phyloP scores from a whole-genome alignment of 1,140 invertebrate species.

The Hydropsyche tenuis region DNA sequence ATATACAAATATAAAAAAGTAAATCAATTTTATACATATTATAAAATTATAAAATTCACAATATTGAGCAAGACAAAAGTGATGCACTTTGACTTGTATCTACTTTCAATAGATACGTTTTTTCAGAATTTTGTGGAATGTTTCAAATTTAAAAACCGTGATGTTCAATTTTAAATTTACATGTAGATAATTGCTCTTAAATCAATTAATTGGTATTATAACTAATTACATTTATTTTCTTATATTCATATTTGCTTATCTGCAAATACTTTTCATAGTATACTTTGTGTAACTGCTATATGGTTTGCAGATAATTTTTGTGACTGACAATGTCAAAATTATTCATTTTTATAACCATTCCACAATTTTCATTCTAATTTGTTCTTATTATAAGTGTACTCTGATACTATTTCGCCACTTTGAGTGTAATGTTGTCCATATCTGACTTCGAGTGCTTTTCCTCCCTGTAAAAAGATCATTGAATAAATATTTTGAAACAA shows the following conservation, averaged over 20 bases:
- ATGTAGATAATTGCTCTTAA: no score
- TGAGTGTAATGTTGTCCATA: constrained; percentile 61
- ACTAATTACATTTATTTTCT: no score
- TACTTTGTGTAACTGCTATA: no score
- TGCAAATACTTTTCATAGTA: no score
- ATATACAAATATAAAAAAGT: background rate
- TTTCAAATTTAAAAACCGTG: background rate
- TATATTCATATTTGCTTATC: no score
- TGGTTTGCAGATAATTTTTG: no score
- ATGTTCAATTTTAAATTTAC: no score
- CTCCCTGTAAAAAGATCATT: constrained; percentile 57
- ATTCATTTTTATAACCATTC: no score
- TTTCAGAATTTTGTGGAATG: no score
- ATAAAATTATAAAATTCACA: background rate
- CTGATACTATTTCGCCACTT: constrained; percentile 53
- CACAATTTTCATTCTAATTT: constrained; percentile 40
- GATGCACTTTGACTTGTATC: constrained; percentile 5
- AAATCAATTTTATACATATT: background rate
- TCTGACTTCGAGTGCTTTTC: constrained; percentile 61
- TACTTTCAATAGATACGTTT: background rate
- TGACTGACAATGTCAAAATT: no score
- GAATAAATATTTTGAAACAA: constrained; percentile 33
- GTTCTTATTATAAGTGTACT: constrained; percentile 43
- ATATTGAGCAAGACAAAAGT: constrained; percentile 23
- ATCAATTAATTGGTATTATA: no score